Evolutionary conservation across 2,888 invertebrate genomes (phyloP), one percentile per base, ranked within the genome.

Genomic region (Acanthosepion lycidas): DNA sequence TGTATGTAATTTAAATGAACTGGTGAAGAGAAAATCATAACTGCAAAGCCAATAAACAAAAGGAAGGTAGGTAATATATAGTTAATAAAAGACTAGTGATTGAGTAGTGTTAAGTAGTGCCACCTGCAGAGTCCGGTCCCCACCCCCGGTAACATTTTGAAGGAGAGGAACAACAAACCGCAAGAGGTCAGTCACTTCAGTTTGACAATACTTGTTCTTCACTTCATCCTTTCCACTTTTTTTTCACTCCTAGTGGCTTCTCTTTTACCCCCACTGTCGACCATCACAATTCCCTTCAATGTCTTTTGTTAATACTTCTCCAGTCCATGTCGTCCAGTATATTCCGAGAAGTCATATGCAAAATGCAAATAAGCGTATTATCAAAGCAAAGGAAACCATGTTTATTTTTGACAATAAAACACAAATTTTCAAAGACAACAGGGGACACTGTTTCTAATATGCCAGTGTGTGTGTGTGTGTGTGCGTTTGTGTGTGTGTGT

Each of bases 21-120:
- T 28, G 12, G 78, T n/a, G 4, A 78, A 78, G 8, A 2, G 78
- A 28, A 78, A 78, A n/a, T 33, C n/a, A 78, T 78, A 78, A n/a
- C 78, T 78, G 1, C 33, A 78, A 78, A 78, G 12, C 78, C n/a
- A 78, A 33, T n/a, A 78, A 33, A 78, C 28, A 4, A 28, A 15
- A 23, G n/a, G 15, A n/a, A n/a, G n/a, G 9, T 15, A n/a, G 12
- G 12, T 15, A 78, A 78, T 3, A n/a, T n/a, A 78, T 78, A 78
- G 15, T 78, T 78, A 78, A 78, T 78, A 78, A 78, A 78, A 78
- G 9, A 12, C 78, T 33, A 15, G 78, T 78, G n/a, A 78, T 78
- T 78, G 78, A 78, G 78, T 78, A 78, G 28, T 78, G 78, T 78
- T 78, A 78, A 78, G 78, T 78, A 33, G 78, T n/a, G 78, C 78